These are phyloP conservation scores for Crossaster papposus DNA, from an alignment of 53 echinoderm and acorn worm species.

Conservation along the genomic window DNA sequence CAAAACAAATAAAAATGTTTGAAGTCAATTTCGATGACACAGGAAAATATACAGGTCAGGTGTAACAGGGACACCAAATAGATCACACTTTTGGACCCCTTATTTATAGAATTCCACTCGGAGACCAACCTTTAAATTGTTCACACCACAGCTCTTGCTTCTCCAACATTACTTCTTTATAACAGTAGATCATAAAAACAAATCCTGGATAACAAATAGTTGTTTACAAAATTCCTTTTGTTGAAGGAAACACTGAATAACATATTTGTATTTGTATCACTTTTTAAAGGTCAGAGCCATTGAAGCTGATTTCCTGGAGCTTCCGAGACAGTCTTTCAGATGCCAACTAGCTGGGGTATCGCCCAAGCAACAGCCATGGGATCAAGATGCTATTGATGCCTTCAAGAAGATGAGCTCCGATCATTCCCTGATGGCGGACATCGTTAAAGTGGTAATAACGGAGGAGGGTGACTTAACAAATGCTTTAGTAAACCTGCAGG, in stretches of 20 bases:
- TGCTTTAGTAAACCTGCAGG: constrained; percentile 11
- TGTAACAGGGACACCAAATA: no score
- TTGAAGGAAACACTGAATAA: not conserved
- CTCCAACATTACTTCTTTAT: no score
- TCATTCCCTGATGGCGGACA: constrained; percentile 47
- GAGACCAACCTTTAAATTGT: no score
- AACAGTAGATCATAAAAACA: no score
- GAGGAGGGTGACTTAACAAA: not conserved
- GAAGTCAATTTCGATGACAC: no score
- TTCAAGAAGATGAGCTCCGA: constrained; percentile 46
- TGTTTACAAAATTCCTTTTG: not conserved
- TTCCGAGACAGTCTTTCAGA: constrained; percentile 36
- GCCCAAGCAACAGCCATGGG: constrained; percentile 27
- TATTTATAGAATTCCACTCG: no score
- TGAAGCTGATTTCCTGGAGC: constrained; percentile 30
- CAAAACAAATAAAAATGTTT: not conserved
- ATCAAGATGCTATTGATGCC: constrained; percentile 26
- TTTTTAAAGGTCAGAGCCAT: constrained; percentile 38
- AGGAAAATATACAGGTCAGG: no score
- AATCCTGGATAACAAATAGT: no score
- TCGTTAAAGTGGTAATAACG: constrained; percentile 18
- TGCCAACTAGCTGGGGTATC: constrained; percentile 36
- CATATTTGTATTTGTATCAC: not conserved
- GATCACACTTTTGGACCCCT: no score
- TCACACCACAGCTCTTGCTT: no score